Evolutionary conservation across 2,888 invertebrate genomes (phyloP).

Genomic region (Thera obeliscata): DNA sequence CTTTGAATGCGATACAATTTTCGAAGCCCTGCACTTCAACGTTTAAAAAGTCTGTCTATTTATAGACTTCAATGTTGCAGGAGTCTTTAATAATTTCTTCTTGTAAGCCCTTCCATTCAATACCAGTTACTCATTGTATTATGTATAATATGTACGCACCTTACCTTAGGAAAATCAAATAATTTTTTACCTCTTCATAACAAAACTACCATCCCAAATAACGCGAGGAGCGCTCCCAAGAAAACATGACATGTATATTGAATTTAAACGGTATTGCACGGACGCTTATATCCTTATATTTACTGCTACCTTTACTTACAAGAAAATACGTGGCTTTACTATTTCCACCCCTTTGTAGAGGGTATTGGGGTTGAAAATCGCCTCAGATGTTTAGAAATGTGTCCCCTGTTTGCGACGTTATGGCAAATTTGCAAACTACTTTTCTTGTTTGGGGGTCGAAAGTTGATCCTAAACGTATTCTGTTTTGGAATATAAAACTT

Average conservation of each 20-base stretch:
- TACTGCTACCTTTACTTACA: slow-evolving; percentile 27
- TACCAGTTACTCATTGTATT: too few relatives aligned
- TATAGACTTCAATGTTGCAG: too few relatives aligned
- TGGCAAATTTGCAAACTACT: slow-evolving; percentile 47
- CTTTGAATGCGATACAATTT: too few relatives aligned
- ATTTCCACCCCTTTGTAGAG: slow-evolving; percentile 12
- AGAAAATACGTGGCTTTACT: slow-evolving; percentile 1
- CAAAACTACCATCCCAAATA: slow-evolving; percentile 3
- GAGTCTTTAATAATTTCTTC: too few relatives aligned
- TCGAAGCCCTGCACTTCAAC: too few relatives aligned
- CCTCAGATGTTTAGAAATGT: slow-evolving; percentile 16
- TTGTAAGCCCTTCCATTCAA: too few relatives aligned
- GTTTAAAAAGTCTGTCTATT: too few relatives aligned
- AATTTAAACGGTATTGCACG: slow-evolving; percentile 49
- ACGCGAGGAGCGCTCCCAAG: slow-evolving; percentile 4
- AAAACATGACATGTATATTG: slow-evolving; percentile 50
- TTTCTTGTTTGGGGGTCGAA: slow-evolving; percentile 41
- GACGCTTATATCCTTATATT: slow-evolving; percentile 27
- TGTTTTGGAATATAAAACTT: slow-evolving; percentile 45
- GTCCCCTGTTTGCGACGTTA: slow-evolving; percentile 39
- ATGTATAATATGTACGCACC: too few relatives aligned
- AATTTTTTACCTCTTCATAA: background rate
- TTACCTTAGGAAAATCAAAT: background rate
- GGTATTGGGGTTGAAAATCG: slow-evolving; percentile 14
- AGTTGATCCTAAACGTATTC: slow-evolving; percentile 46